phyloP scores from a whole-genome alignment of 2,113 vertebrate genomes.

The Eulemur rufifrons region DNA sequence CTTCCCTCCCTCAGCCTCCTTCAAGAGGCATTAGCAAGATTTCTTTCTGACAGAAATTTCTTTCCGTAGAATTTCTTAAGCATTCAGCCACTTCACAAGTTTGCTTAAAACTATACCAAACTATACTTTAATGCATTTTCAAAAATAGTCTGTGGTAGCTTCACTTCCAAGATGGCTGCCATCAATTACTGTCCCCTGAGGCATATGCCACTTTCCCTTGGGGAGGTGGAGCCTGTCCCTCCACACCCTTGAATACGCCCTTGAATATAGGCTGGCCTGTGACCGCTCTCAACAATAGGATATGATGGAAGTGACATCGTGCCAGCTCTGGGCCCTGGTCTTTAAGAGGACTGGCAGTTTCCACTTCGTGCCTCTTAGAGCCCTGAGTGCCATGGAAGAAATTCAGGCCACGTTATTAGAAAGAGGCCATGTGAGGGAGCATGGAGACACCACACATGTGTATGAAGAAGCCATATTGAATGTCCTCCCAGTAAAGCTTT shows the following conservation, averaged over 20 bases:
- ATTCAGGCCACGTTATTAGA: background rate
- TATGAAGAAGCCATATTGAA: background rate
- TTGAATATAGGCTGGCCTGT: background rate
- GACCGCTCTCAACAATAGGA: background rate
- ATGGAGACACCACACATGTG: background rate
- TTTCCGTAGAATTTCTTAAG: background rate
- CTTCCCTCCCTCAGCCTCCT: background rate
- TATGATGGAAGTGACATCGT: background rate
- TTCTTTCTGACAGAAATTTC: constrained; percentile 6
- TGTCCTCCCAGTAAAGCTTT: background rate
- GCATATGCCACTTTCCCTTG: background rate
- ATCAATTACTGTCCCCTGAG: no score
- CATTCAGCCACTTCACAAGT: background rate
- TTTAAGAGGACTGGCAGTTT: background rate
- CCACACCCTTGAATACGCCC: background rate
- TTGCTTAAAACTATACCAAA: background rate
- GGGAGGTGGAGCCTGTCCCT: background rate
- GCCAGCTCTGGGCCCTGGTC: background rate
- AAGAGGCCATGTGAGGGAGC: background rate
- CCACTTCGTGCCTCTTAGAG: background rate
- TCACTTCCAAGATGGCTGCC: background rate
- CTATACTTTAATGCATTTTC: background rate
- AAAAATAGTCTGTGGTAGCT: background rate
- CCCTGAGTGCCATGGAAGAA: background rate
- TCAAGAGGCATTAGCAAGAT: background rate